phyloP scores from a whole-genome alignment of 2,888 invertebrate species.

The Agonopterix heracliana region DNA sequence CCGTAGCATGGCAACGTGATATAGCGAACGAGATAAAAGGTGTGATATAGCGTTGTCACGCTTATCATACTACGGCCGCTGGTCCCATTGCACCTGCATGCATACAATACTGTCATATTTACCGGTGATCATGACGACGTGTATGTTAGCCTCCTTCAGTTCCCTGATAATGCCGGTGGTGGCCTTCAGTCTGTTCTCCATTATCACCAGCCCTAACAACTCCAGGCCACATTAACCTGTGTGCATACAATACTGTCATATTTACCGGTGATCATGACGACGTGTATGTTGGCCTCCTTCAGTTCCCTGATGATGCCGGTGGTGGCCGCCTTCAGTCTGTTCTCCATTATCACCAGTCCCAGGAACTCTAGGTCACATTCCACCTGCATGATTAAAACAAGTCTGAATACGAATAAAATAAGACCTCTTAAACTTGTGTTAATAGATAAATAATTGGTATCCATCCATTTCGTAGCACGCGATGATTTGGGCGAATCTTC shows the following conservation, averaged over 20 bases:
- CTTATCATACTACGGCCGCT: too few species aligned
- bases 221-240: constrained; percentile 84
- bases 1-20: too few species aligned
- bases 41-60: too few species aligned
- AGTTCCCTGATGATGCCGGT: constrained; percentile 86
- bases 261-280: constrained; percentile 97
- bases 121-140: constrained; percentile 98
- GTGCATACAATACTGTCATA: background rate
- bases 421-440: too few species aligned
- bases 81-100: too few species aligned
- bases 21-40: too few species aligned
- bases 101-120: constrained; percentile 1
- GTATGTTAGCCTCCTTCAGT: constrained; percentile 89
- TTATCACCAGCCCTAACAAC: constrained; percentile 91
- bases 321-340: constrained; percentile 93
- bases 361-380: constrained; percentile 89
- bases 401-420: background rate
- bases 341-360: constrained; percentile 96
- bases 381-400: constrained; percentile 56
- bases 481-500: too few species aligned
- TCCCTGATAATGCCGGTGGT: constrained; percentile 88
- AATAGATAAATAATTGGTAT: too few species aligned
- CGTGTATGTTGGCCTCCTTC: constrained; percentile 89
- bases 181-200: constrained; percentile 96
- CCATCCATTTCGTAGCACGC: too few species aligned